Evolutionary conservation across 2,888 invertebrate genomes (phyloP).

Genomic region (Mesoligia furuncula): DNA sequence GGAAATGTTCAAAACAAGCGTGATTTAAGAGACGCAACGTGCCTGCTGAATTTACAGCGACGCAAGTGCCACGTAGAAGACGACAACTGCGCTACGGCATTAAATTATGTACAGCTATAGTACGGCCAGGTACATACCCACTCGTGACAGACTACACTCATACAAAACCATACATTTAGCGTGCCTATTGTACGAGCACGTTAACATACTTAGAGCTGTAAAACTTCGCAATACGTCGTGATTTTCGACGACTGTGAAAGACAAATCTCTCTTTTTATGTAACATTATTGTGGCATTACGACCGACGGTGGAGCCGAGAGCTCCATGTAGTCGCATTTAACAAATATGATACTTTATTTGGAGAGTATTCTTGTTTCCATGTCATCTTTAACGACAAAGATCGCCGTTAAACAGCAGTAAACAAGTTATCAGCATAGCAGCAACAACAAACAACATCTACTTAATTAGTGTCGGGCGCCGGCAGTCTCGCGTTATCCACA

Average conservation of each 20-base stretch:
- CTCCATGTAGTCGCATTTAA: conserved; percentile 29
- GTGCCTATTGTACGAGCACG: conserved; percentile 37
- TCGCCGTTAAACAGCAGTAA: conserved; percentile 29
- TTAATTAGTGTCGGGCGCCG: conserved; percentile 82
- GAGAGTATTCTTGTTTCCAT: conserved; percentile 10
- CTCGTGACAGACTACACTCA: conserved; percentile 20
- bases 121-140: conserved; percentile 12
- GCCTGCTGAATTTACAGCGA: conserved; percentile 77
- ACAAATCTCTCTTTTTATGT: conserved; percentile 65
- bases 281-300: conserved; percentile 43
- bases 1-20: conserved; percentile 87
- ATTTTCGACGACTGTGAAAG: conserved; percentile 45
- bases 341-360: conserved; percentile 30
- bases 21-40: conserved; percentile 86
- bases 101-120: conserved; percentile 32
- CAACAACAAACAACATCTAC: conserved; percentile 70
- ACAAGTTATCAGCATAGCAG: conserved; percentile 46
- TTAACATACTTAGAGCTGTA: conserved; percentile 31
- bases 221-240: conserved; percentile 51
- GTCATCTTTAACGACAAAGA: conserved; percentile 14
- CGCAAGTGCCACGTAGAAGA: conserved; percentile 61
- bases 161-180: conserved; percentile 32
- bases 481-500: conserved; percentile 75
- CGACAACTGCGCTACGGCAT: conserved; percentile 53
- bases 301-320: conserved; percentile 30